Percentiles rank a stretch among this genome's conserved stretches.
Evolutionary conservation across 2,888 invertebrate species (phyloP).

Genomic region (Hyalella azteca): DNA sequence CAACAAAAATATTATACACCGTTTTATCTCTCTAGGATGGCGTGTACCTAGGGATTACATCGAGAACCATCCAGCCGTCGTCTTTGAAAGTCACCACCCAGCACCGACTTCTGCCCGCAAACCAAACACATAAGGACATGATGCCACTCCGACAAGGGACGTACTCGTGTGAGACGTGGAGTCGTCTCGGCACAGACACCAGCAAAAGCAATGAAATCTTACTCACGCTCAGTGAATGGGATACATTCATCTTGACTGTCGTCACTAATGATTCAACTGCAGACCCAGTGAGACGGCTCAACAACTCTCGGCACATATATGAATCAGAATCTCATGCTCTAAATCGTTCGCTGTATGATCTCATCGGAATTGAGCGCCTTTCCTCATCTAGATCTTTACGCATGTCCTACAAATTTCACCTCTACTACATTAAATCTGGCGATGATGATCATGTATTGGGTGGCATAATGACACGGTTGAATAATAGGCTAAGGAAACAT

Average conservation of each 20-base stretch:
- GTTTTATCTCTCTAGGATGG: conserved; percentile 44
- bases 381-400: background rate
- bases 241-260: conserved; percentile 38
- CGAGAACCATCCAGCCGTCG: conserved; percentile 39
- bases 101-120: background rate
- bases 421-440: background rate
- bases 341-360: background rate
- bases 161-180: conserved; percentile 50
- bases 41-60: conserved; percentile 40
- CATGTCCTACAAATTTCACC: background rate
- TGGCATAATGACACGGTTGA: background rate
- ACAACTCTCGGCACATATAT: background rate
- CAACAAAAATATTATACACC: background rate
- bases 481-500: background rate
- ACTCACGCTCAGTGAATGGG: conserved; percentile 40
- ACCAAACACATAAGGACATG: background rate
- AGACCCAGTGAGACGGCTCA: background rate
- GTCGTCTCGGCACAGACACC: background rate
- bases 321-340: background rate
- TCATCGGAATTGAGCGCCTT: background rate
- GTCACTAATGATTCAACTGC: background rate
- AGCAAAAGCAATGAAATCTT: conserved; percentile 47
- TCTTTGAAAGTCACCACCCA: conserved; percentile 43
- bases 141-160: conserved; percentile 44
- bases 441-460: background rate